Base-by-base conservation (phyloP, 2,797 vertebrate genomes). In the Gambusia yucatana region DNA sequence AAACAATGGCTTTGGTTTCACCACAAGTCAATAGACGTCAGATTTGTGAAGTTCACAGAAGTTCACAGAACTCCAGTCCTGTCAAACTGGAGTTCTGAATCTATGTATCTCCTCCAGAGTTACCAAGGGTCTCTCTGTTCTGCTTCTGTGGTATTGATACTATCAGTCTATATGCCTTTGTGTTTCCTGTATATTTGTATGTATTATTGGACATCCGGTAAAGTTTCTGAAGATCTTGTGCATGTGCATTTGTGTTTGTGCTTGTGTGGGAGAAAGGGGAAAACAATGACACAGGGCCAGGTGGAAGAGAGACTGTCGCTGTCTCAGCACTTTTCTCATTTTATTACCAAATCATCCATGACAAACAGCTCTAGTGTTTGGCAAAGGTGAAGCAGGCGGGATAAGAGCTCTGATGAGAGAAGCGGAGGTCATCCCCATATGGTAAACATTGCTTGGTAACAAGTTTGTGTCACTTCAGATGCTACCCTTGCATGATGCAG, bases 311-410 rank as follows among this genome's bases (percentile, higher is more conserved):
- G 86, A 93, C 94, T 94, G 90, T 90, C 87, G 95, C 95, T 96
- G 95, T 96, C 94, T 96, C 95, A 90, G 94, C 95, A 95, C 93
- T 93, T 94, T 93, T 94, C 92, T 94, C 93, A 92, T 96, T 96
- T 96, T 96, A 95, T 95, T 95, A 95, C 92, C 93, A 95, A 96
- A 96, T 95, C 94, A 95, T 91, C 94, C 93, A 87, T 94, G 94
- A 96, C 94, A 94, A 95, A 93, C 93, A 94, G 94, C 92, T 86
- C 85, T 83, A 88, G 85, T 82, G 88, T 91, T 92, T 91, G 93
- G 91, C 90, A 87, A 90, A 94, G 90, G 92, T 92, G 92, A 93
- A 85, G 90, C 86, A 80, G 87, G 85, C 83, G 30, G 83, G 92
- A 93, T 88, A 86, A 91, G 84, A 88, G 88, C 86, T 52, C 82